Conservation (phyloP, 2,797 vertebrate genomes). For the Anableps anableps region DNA sequence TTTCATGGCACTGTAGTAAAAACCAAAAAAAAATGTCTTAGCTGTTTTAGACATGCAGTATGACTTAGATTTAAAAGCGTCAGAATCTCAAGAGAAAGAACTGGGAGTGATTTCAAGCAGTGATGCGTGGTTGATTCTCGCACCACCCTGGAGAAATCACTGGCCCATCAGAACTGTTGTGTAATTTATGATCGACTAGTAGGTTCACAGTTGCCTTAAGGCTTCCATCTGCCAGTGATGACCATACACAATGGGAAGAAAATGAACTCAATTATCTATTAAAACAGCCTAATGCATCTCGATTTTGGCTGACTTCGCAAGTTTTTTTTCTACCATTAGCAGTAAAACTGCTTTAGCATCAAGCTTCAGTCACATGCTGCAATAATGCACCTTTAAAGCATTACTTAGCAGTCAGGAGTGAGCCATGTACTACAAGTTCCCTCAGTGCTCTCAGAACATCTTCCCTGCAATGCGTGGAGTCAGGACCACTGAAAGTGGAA, state of each 20-base stretch:
- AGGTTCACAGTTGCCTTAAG: constrained; percentile 60
- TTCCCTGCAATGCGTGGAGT: constrained; percentile 44
- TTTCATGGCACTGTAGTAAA: not conserved
- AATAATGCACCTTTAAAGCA: constrained; percentile 69
- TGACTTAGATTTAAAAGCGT: constrained; percentile 24
- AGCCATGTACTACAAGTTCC: constrained; percentile 38
- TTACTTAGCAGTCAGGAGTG: constrained; percentile 52
- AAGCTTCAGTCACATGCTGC: constrained; percentile 38
- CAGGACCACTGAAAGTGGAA: not conserved
- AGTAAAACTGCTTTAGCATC: constrained; percentile 38
- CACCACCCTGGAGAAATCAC: constrained; percentile 53
- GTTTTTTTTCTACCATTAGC: constrained; percentile 44
- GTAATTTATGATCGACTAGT: constrained; percentile 74
- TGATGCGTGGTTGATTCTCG: constrained; percentile 65
- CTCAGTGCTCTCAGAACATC: constrained; percentile 53
- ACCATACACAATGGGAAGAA: constrained; percentile 61
- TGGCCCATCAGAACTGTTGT: constrained; percentile 68
- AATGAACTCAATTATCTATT: constrained; percentile 67
- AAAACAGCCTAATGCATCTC: constrained; percentile 66
- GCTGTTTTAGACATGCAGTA: not conserved
- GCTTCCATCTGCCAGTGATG: constrained; percentile 66
- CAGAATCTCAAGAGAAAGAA: constrained; percentile 28
- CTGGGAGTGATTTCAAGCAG: constrained; percentile 30
- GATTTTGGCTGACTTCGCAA: constrained; percentile 60
- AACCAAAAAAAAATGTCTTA: not conserved